A percentile compares a stretch with the other conserved stretches of the same genome.
These are phyloP conservation scores for Nycticebus coucang DNA, from an alignment of 2,113 vertebrate species.

Conservation along the genomic window DNA sequence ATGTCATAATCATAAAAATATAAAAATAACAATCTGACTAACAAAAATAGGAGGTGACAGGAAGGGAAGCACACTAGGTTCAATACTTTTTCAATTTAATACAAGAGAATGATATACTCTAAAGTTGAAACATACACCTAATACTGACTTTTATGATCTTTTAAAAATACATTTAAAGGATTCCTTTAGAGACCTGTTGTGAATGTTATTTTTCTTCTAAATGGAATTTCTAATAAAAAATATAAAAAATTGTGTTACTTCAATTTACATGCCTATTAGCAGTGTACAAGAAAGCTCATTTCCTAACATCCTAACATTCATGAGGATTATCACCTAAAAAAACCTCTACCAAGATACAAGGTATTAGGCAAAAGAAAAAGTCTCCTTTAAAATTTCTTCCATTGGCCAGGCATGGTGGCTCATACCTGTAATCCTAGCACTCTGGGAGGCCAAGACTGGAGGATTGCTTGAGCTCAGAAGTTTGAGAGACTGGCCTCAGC, in stretches of 20 bases:
- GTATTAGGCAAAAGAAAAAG: not conserved
- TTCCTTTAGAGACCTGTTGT: not conserved
- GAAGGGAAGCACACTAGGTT: not conserved
- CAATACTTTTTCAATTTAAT: not conserved
- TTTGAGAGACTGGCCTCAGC: too few relatives aligned
- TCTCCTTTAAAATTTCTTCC: not conserved
- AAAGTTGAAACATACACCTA: not conserved
- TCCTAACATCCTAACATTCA: not conserved
- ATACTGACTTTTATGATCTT: not conserved
- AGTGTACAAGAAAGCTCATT: not conserved
- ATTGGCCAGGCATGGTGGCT: not conserved
- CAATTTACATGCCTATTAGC: not conserved
- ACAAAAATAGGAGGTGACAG: not conserved
- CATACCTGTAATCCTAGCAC: too few relatives aligned
- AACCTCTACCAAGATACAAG: not conserved
- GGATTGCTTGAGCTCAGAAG: too few relatives aligned
- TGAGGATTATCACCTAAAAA: not conserved
- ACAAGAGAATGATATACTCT: not conserved
- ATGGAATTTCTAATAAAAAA: conserved; percentile 11
- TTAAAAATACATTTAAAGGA: not conserved
- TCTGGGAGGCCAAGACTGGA: too few relatives aligned
- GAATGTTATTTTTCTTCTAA: conserved; percentile 36
- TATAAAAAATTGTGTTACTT: not conserved
- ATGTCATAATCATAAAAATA: not conserved
- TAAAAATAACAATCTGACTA: conserved; percentile 21